Evolutionary conservation across 2,797 vertebrate species (phyloP), one percentile per base, ranked within the genome.

Genomic region (Serranus cabrilla): DNA sequence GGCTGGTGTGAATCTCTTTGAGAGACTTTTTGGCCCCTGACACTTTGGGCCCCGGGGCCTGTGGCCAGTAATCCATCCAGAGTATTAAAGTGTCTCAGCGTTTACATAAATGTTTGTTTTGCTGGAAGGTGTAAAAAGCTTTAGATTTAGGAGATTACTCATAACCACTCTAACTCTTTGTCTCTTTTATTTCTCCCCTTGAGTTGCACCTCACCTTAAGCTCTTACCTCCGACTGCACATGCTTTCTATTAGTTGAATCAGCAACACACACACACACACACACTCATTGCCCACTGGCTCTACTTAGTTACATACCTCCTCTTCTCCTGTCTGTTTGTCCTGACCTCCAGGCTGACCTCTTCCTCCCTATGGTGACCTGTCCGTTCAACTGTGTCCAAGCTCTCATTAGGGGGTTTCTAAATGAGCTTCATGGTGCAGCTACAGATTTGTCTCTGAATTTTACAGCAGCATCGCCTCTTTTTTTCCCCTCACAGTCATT

Each of bases 191-290:
- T 79, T 77, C 47, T 65, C 57, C 55, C 50, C 16, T 60, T 25
- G 58, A 83, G 73, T 89, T 73, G 71, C 84, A 76, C 20, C 52
- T 87, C 63, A 65, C 50, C 78, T 68, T 71, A 71, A 83, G 31
- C 50, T 72, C 74, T 51, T 40, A 67, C 70, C 17, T 52, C 64
- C 9, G 31, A 23, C 73, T 63, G 58, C 86, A 88, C 81, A 82
- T 92, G 90, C 68, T 90, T 91, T 82, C 70, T 75, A 76, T 93
- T 89, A 89, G 76, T 66, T 66, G 71, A 78, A 80, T 80, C 61
- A 77, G 77, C 66, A 76, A 51, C 61, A 47, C 34, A 46, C 61
- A 25, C n/a, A 46, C 43, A 45, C 61, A 45, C 21, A 21, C 59
- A 64, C 34, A 39, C 64, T 64, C 11, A 16, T 47, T 73, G 58